Base-by-base conservation (phyloP, 2,113 vertebrate genomes). In the Corapipo altera region DNA sequence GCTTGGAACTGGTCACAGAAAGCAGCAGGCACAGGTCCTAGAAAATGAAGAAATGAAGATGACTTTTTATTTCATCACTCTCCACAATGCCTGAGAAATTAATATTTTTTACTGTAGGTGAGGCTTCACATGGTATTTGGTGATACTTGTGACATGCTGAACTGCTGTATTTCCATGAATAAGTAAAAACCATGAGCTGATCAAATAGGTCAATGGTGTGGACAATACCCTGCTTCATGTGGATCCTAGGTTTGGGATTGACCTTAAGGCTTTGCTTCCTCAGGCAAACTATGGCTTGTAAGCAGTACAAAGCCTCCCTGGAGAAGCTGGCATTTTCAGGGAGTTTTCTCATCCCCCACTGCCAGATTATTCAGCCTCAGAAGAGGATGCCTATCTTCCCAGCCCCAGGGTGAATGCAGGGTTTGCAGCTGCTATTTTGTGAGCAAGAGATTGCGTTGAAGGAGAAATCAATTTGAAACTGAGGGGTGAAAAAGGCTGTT, bases 271-370 rank as follows among this genome's bases (percentile, higher is more conserved):
- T 88, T 83, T 86, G 14, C 69, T 70, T 91, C 94, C 58, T 91
- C 20, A 3, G 73, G 81, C 85, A 89, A 74, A 79, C 37, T 51
- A 23, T 19, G 41, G 65, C 64, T 91, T 69, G 64, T 91, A 65
- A 93, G 89, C 61, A 94, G 79, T 81, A 95, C 76, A 95, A 90
- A 94, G 71, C 66, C 37, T 94, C 74, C 44, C 39, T 94, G 77
- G 70, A 89, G 91, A 95, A 95, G 66, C 44, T 89, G 80, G 21
- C 12, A 6, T 84, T 89, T 95, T 43, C n/a, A 58, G 39, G 30
- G 62, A 64, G 12, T 66, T 91, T 91, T 89, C 3, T 3, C 39
- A 84, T 94, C 72, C 84, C 75, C 66, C 37, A 26, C 48, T 58
- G 75, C 41, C 69, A 77, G 81, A 94, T 93, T 92, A 87, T 95